phyloP scores from a whole-genome alignment of 2,888 invertebrate genomes.

The Pantelozetes paolii region DNA sequence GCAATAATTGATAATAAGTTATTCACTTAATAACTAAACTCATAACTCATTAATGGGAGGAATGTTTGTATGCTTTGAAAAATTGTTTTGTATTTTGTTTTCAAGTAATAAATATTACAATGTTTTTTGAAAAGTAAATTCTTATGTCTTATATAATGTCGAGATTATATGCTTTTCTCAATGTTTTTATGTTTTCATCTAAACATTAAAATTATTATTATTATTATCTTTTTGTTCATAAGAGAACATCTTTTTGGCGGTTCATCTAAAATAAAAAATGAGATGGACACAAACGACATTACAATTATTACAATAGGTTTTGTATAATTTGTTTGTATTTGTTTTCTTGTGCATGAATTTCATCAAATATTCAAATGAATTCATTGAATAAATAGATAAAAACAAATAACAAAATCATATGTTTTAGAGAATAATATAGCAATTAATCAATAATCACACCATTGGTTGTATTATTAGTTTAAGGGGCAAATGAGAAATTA shows the following conservation, averaged over 20 bases:
- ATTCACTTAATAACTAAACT: no score
- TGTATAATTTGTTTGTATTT: constrained; percentile 8
- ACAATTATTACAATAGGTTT: constrained; percentile 27
- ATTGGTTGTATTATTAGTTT: not conserved
- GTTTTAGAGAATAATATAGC: not conserved
- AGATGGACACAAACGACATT: constrained; percentile 35
- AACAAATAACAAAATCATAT: constrained; percentile 25
- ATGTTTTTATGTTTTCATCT: not conserved
- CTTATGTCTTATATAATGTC: constrained; percentile 7
- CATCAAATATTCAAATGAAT: not conserved
- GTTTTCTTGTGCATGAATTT: constrained; percentile 9
- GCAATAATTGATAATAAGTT: constrained; percentile 34
- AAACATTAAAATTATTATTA: constrained; percentile 32
- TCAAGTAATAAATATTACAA: constrained; percentile 22
- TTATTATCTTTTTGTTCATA: constrained; percentile 26
- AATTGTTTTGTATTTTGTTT: not conserved
- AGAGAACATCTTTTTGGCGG: constrained; percentile 35
- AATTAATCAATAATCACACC: constrained; percentile 24
- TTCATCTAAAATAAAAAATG: constrained; percentile 27
- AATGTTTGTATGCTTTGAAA: not conserved
- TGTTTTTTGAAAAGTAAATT: constrained; percentile 23
- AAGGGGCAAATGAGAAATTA: not conserved
- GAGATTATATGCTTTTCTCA: not conserved
- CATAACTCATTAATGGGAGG: constrained; percentile 33
- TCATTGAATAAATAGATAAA: not conserved